phyloP scores from a whole-genome alignment of 2,113 vertebrate genomes.

The Pelusios castaneus region DNA sequence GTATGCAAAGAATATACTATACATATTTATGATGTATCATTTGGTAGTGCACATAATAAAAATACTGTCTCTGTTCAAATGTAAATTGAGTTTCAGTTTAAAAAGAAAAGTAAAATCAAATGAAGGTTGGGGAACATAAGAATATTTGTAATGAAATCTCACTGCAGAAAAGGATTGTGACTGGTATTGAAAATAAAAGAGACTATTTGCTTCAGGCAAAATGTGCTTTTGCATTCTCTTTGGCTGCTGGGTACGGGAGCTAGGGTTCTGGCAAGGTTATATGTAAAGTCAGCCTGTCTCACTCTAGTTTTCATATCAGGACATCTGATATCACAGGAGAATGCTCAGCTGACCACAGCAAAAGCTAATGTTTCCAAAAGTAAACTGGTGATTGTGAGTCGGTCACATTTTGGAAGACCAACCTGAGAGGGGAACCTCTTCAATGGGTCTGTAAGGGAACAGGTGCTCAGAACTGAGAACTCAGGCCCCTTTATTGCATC shows the following conservation, averaged over 20 bases:
- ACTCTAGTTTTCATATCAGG: background rate
- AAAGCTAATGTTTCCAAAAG: background rate
- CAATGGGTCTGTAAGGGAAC: background rate
- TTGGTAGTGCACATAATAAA: background rate
- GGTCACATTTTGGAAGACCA: background rate
- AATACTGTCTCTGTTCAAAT: conserved; percentile 1
- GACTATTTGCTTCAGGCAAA: background rate
- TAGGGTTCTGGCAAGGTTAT: background rate
- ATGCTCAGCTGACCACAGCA: background rate
- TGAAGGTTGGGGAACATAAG: conserved; percentile 20
- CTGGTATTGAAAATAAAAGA: conserved; percentile 5
- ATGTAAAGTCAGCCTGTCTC: background rate
- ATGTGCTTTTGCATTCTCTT: background rate
- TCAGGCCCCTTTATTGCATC: background rate
- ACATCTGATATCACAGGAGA: background rate
- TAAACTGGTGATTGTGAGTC: background rate
- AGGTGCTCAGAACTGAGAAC: background rate
- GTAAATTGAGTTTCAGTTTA: conserved; percentile 37
- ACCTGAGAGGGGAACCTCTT: background rate
- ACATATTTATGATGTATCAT: background rate
- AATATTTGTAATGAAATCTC: conserved; percentile 21
- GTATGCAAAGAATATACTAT: background rate
- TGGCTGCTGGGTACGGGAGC: background rate
- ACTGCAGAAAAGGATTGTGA: conserved; percentile 18
- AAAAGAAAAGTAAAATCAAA: conserved; percentile 50